Evolutionary conservation across 2,113 vertebrate genomes (phyloP).

Genomic region (Austrofundulus limnaeus): DNA sequence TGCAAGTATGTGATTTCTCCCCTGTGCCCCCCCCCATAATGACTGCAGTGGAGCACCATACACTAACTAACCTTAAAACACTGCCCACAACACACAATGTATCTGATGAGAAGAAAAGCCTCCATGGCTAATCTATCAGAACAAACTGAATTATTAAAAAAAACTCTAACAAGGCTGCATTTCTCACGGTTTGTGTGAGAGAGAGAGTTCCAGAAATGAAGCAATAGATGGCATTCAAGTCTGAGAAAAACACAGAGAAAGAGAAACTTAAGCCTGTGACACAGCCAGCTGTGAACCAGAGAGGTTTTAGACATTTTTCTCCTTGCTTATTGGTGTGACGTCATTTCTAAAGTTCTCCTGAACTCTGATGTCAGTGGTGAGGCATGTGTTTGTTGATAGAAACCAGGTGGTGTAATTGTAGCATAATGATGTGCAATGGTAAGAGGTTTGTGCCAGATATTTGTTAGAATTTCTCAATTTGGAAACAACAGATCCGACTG

Average conservation of each 20-base stretch:
- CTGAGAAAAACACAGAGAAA: constrained; percentile 30
- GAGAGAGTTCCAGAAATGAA: constrained; percentile 30
- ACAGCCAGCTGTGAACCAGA: constrained; percentile 42
- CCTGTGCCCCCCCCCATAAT: background rate
- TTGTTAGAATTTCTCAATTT: constrained; percentile 4
- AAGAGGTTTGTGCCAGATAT: constrained; percentile 54
- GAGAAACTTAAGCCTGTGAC: constrained; percentile 21
- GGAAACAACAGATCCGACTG: background rate
- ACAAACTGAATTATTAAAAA: constrained; percentile 64
- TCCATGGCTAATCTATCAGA: constrained; percentile 41
- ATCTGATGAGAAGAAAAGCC: constrained; percentile 29
- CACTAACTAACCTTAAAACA: constrained; percentile 62
- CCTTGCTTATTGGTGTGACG: constrained; percentile 57
- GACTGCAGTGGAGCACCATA: constrained; percentile 50
- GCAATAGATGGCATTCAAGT: constrained; percentile 49
- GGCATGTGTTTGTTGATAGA: constrained; percentile 53
- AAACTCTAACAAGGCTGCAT: constrained; percentile 33
- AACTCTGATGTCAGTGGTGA: constrained; percentile 50
- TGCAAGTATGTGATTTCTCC: constrained; percentile 40
- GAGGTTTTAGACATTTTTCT: constrained; percentile 31
- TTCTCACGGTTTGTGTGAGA: background rate
- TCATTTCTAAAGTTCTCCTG: constrained; percentile 57
- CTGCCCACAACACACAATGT: constrained; percentile 39
- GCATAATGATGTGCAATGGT: constrained; percentile 32
- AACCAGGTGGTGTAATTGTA: constrained; percentile 66